These are phyloP conservation scores for Sweltsa coloradensis DNA, from an alignment of 1,140 invertebrate species.

Conservation along the genomic window DNA sequence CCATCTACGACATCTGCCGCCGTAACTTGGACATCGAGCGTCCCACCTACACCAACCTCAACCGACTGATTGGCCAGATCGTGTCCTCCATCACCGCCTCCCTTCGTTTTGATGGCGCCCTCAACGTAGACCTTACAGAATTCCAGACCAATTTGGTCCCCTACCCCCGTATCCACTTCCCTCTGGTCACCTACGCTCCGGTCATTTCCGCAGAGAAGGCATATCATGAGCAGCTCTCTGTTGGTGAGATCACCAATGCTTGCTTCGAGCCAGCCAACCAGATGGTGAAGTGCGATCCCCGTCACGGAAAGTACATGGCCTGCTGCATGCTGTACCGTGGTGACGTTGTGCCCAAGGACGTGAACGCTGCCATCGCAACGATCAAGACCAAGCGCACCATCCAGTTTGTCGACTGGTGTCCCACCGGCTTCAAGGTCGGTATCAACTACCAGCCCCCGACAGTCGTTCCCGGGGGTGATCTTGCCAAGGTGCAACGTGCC, in stretches of 20 bases:
- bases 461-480: slow-evolving; percentile 57
- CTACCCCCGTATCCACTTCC: slow-evolving; percentile 41
- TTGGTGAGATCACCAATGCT: slow-evolving; percentile 79
- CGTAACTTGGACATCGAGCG: slow-evolving; percentile 43
- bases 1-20: slow-evolving; percentile 49
- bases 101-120: slow-evolving; percentile 46
- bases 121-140: slow-evolving; percentile 51
- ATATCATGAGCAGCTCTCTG: slow-evolving; percentile 69
- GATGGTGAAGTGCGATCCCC: slow-evolving; percentile 76
- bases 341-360: slow-evolving; percentile 63
- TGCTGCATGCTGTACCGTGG: slow-evolving; percentile 65
- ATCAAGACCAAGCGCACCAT: slow-evolving; percentile 78
- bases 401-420: slow-evolving; percentile 74
- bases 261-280: slow-evolving; percentile 58
- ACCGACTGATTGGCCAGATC: slow-evolving; percentile 42
- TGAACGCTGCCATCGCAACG: slow-evolving; percentile 71
- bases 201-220: slow-evolving; percentile 77
- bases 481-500: slow-evolving; percentile 49
- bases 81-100: slow-evolving; percentile 48
- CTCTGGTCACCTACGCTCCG: slow-evolving; percentile 61
- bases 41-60: slow-evolving; percentile 38
- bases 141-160: slow-evolving; percentile 48
- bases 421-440: slow-evolving; percentile 63
- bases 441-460: slow-evolving; percentile 81
- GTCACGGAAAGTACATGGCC: slow-evolving; percentile 84